Evolutionary conservation across 2,113 vertebrate species (phyloP).

Genomic region (Crotalus helleri): DNA sequence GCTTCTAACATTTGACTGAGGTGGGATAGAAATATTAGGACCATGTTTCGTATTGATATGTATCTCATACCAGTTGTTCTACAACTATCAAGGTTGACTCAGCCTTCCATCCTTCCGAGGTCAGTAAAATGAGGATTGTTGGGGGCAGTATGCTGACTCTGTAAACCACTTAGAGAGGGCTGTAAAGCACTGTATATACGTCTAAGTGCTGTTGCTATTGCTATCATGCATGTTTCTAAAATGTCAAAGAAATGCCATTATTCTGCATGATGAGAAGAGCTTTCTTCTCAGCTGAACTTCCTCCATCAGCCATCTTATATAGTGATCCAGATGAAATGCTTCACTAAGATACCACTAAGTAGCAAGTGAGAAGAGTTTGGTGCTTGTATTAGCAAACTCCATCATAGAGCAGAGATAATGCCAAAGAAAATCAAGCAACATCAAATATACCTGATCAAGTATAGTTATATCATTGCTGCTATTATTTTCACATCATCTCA

Average conservation of each 20-base stretch:
- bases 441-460: background rate
- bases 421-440: background rate
- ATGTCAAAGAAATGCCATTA: background rate
- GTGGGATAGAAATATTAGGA: background rate
- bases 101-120: no score
- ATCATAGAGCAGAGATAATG: background rate
- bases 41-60: background rate
- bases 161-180: no score
- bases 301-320: background rate
- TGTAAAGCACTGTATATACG: no score
- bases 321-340: no score
- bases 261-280: no score
- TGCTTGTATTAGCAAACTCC: background rate
- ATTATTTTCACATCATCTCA: background rate
- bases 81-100: background rate
- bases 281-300: background rate
- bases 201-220: no score
- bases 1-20: background rate
- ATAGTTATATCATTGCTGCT: background rate
- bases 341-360: background rate
- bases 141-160: no score
- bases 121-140: no score
- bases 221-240: background rate
- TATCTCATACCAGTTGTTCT: background rate
- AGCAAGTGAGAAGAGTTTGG: background rate